Evolutionary conservation across 53 echinoderm and acorn worm genomes (phyloP).

Genomic region (Pentamera pediparva): DNA sequence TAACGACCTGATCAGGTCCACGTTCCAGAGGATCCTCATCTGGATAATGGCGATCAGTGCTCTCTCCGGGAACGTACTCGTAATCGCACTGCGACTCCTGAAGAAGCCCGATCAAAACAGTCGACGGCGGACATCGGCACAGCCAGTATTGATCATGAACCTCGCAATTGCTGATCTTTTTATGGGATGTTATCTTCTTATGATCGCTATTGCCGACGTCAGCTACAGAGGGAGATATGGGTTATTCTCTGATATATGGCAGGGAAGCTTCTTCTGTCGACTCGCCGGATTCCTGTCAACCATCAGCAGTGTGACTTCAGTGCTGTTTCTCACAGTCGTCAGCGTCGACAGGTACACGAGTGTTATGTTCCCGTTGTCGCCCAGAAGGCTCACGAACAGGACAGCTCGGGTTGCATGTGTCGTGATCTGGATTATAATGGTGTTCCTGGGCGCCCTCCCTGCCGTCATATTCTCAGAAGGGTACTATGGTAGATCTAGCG

Average conservation of each 20-base stretch:
- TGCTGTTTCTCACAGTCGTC: slow-evolving; percentile 43
- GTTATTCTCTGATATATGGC: slow-evolving; percentile 14
- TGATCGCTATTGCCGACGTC: slow-evolving; percentile 14
- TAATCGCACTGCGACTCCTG: slow-evolving; percentile 17
- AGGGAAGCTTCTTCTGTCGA: slow-evolving; percentile 8
- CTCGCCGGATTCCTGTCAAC: slow-evolving; percentile 40
- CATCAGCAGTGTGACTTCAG: slow-evolving; percentile 47
- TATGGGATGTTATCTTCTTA: slow-evolving; percentile 21
- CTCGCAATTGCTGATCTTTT: slow-evolving; percentile 25
- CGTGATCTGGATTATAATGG: slow-evolving; percentile 42
- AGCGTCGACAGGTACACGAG: slow-evolving; percentile 45
- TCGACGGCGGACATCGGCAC: slow-evolving; percentile 2
- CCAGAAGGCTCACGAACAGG: slow-evolving; percentile 9
- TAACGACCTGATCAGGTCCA: slow-evolving; percentile 35
- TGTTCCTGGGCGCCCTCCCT: slow-evolving; percentile 62
- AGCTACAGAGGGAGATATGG: slow-evolving; percentile 16
- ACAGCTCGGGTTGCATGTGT: slow-evolving; percentile 12
- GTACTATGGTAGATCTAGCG: slow-evolving; percentile 89
- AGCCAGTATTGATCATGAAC: slow-evolving; percentile 22
- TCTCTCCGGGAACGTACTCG: slow-evolving; percentile 42
- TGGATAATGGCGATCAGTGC: slow-evolving; percentile 50
- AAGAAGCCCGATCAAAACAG: not conserved
- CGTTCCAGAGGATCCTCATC: slow-evolving; percentile 20
- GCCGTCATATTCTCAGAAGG: slow-evolving; percentile 57
- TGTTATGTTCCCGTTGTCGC: slow-evolving; percentile 27